Conservation (phyloP, 2,888 invertebrate genomes). For the Trissolcus japonicus region DNA sequence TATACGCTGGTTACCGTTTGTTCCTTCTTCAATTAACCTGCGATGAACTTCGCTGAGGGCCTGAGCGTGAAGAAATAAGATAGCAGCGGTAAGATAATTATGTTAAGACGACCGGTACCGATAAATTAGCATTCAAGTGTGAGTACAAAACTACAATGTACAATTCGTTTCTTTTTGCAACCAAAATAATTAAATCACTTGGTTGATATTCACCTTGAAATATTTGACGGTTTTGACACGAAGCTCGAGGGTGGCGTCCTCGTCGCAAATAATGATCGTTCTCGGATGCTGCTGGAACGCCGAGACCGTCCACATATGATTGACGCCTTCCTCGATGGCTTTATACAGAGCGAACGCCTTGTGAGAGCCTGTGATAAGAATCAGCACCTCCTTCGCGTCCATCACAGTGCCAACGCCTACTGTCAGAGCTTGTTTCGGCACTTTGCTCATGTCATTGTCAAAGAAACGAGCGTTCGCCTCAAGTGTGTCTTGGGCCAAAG, state of each 20-base stretch:
- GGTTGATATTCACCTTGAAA: slow-evolving; percentile 85
- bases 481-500: slow-evolving; percentile 96
- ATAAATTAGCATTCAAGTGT: not conserved
- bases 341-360: slow-evolving; percentile 97
- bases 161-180: not conserved
- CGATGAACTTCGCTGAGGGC: slow-evolving; percentile 90
- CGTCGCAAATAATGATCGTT: slow-evolving; percentile 96
- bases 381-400: slow-evolving; percentile 99
- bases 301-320: slow-evolving; percentile 99
- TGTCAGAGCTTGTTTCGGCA: slow-evolving; percentile 96
- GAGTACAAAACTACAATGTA: not conserved
- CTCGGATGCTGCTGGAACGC: slow-evolving; percentile 97
- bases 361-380: slow-evolving; percentile 96
- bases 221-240: slow-evolving; percentile 99
- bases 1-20: slow-evolving; percentile 27
- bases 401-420: slow-evolving; percentile 99
- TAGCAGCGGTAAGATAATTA: slow-evolving; percentile 18
- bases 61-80: slow-evolving; percentile 76
- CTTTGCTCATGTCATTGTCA: slow-evolving; percentile 93
- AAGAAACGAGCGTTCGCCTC: slow-evolving; percentile 99
- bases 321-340: slow-evolving; percentile 98
- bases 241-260: slow-evolving; percentile 97
- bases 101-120: not conserved
- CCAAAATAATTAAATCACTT: not conserved
- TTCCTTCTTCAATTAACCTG: slow-evolving; percentile 83